phyloP scores from a whole-genome alignment of 2,113 vertebrate genomes.

The Saccopteryx bilineata region DNA sequence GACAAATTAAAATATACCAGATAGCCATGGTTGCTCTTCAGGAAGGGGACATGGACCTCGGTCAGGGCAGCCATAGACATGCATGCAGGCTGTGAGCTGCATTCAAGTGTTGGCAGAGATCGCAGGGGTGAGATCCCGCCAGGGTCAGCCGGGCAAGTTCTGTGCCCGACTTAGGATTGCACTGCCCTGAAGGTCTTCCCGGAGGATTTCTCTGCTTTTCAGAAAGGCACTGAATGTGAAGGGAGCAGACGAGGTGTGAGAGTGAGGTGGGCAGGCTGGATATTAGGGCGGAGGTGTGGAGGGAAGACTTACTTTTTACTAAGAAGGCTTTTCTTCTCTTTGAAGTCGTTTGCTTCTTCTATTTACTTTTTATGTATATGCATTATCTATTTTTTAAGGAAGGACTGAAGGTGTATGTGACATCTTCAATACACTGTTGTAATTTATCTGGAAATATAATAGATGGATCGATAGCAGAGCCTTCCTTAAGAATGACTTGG shows the following conservation, averaged over 20 bases:
- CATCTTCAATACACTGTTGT: neutral
- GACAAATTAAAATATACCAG: slow-evolving; percentile 16
- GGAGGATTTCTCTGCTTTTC: neutral
- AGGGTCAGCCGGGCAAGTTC: neutral
- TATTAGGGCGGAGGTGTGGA: neutral
- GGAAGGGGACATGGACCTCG: neutral
- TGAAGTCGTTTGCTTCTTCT: neutral
- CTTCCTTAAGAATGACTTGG: neutral
- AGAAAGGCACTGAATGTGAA: neutral
- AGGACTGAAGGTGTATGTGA: neutral
- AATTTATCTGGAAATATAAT: neutral
- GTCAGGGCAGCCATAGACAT: neutral
- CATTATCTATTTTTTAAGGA: neutral
- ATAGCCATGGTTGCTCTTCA: neutral
- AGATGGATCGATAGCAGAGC: neutral
- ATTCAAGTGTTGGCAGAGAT: neutral
- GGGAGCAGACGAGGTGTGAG: neutral
- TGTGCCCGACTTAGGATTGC: neutral
- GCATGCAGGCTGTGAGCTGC: neutral
- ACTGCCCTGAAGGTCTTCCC: neutral
- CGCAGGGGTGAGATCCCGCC: neutral
- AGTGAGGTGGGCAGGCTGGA: neutral
- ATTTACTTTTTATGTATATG: neutral
- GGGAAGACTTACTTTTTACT: neutral
- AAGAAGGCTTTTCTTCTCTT: neutral